Percentiles rank a stretch among this genome's conserved stretches.
These are phyloP conservation scores for Pelmatolapia mariae DNA, from an alignment of 2,113 vertebrate genomes.

Conservation along the genomic window DNA sequence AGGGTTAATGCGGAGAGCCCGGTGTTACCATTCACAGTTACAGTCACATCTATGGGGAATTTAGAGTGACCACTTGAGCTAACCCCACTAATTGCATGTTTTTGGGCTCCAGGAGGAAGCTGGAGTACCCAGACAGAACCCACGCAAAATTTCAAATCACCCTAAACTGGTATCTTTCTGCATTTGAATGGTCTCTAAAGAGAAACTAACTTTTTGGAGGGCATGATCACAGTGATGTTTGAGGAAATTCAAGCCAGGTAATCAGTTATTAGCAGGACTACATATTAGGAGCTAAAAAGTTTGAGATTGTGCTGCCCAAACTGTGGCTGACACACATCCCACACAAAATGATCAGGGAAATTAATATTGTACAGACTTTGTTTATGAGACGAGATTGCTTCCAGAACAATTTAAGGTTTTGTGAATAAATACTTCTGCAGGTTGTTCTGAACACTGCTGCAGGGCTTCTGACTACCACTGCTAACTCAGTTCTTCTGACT, in stretches of 20 bases:
- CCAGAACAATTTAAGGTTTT: neutral
- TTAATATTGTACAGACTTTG: neutral
- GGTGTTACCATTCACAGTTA: neutral
- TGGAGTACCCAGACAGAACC: neutral
- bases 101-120: neutral
- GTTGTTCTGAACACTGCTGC: neutral
- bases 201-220: neutral
- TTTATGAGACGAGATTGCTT: neutral
- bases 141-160: neutral
- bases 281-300: neutral
- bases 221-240: neutral
- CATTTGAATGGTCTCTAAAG: neutral
- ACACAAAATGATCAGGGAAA: neutral
- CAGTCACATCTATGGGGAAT: neutral
- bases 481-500: neutral
- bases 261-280: neutral
- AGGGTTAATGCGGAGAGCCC: neutral
- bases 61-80: neutral
- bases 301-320: neutral
- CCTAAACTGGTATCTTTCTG: neutral
- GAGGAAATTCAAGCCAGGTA: neutral
- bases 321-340: neutral
- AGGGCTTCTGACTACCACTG: neutral
- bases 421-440: neutral
- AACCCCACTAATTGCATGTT: neutral